Percentiles rank a stretch among this genome's conserved stretches.
These are phyloP conservation scores for Mormyrops attenuatus DNA, from an alignment of 2,797 vertebrate species.

Conservation along the genomic window DNA sequence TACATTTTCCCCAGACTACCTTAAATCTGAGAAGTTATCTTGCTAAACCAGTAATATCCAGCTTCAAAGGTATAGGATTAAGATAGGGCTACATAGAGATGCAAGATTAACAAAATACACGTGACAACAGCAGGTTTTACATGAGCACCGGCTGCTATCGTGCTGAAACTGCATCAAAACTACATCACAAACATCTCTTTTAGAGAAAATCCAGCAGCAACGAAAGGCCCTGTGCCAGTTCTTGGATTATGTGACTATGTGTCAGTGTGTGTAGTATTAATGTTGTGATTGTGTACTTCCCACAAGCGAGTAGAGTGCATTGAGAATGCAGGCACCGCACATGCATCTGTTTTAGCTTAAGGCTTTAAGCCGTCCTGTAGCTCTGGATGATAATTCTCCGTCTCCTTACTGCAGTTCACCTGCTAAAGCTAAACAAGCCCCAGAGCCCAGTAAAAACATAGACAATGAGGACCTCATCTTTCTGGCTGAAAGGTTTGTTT, in stretches of 20 bases:
- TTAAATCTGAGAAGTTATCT: neutral
- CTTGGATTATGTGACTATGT: neutral
- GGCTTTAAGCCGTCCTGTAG: neutral
- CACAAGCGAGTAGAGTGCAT: neutral
- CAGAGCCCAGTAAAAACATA: slow-evolving; percentile 34
- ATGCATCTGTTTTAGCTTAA: neutral
- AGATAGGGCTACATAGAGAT: neutral
- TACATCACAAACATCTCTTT: neutral
- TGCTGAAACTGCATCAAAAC: neutral
- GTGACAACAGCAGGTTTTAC: neutral
- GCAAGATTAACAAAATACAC: neutral
- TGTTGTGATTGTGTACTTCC: neutral
- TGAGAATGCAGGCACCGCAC: neutral
- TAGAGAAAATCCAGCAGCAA: neutral
- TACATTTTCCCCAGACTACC: neutral
- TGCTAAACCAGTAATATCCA: neutral
- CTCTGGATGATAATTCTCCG: neutral
- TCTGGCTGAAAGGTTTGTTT: slow-evolving; percentile 51
- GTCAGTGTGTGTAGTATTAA: neutral
- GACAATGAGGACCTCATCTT: slow-evolving; percentile 53
- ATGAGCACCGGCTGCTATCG: neutral
- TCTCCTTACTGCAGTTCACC: slow-evolving; percentile 39
- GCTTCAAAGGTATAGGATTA: neutral
- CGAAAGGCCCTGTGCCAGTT: neutral
- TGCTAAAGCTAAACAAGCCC: slow-evolving; percentile 32